Evolutionary conservation across 2,113 vertebrate genomes (phyloP).

Genomic region (Trematomus loennbergii): DNA sequence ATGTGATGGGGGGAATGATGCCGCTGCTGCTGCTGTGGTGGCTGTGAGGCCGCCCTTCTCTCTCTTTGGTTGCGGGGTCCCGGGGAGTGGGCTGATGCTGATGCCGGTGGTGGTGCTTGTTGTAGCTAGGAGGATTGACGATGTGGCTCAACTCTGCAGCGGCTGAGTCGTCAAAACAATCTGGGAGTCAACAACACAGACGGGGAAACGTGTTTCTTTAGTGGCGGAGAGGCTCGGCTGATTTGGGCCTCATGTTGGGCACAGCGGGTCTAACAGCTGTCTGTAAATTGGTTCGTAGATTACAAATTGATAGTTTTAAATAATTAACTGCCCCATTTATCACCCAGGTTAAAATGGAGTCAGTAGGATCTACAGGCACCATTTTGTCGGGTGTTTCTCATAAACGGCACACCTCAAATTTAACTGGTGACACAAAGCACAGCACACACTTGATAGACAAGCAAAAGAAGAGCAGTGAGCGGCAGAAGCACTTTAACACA

Average conservation of each 20-base stretch:
- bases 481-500: conserved; percentile 62
- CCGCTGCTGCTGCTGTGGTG: conserved; percentile 72
- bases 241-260: conserved; percentile 41
- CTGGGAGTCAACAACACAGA: conserved; percentile 98
- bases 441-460: conserved; percentile 45
- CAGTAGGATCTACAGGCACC: conserved; percentile 44
- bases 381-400: conserved; percentile 55
- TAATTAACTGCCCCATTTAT: background rate
- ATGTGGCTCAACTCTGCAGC: conserved; percentile 93
- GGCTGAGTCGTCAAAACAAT: conserved; percentile 99
- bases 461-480: conserved; percentile 55
- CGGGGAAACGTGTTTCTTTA: conserved; percentile 88
- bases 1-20: conserved; percentile 93
- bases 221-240: conserved; percentile 47
- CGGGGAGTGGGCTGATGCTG: conserved; percentile 81
- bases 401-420: conserved; percentile 4
- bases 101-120: conserved; percentile 64
- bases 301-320: no score
- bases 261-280: conserved; percentile 33
- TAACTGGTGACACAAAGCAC: conserved; percentile 38
- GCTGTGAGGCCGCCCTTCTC: conserved; percentile 90
- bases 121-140: conserved; percentile 91
- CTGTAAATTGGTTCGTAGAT: conserved; percentile 13
- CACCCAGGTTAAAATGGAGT: conserved; percentile 22
- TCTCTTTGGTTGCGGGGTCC: conserved; percentile 91